These are phyloP conservation scores for Nylanderia fulva DNA, from an alignment of 1,140 invertebrate species.

Conservation along the genomic window DNA sequence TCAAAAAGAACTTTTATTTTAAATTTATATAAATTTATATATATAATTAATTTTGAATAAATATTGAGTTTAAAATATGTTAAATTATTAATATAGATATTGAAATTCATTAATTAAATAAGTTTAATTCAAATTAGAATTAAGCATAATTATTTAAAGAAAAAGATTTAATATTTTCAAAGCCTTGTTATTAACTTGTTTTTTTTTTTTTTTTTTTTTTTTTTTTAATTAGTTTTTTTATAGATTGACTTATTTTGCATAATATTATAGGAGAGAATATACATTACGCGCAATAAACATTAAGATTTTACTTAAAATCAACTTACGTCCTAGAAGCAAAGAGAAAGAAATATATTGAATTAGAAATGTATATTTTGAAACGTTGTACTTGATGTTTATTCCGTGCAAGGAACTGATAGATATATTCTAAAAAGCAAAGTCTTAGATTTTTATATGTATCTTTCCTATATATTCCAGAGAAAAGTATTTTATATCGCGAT, in stretches of 20 bases:
- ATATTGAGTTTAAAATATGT: not conserved
- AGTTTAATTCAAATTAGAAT: not conserved
- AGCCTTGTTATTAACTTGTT: not conserved
- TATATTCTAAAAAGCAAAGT: slow-evolving; percentile 50
- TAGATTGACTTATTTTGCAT: slow-evolving; percentile 12
- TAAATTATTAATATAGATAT: not conserved
- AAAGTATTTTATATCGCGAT: not conserved
- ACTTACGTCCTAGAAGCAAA: not conserved
- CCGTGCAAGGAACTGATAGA: slow-evolving; percentile 76
- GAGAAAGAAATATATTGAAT: slow-evolving; percentile 5
- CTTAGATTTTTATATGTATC: slow-evolving; percentile 38
- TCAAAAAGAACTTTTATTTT: too few species aligned
- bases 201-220: not conserved
- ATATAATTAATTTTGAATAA: not conserved
- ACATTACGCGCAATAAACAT: not conserved
- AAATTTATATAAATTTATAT: too few species aligned
- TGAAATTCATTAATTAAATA: not conserved
- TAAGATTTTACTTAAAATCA: slow-evolving; percentile 3
- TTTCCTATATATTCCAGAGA: not conserved
- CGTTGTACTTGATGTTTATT: slow-evolving; percentile 69
- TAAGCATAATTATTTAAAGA: not conserved
- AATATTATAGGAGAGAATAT: not conserved
- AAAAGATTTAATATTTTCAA: not conserved
- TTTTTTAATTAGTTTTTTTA: not conserved
- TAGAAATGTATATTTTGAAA: slow-evolving; percentile 62